Evolutionary conservation across 2,888 invertebrate species (phyloP).

Genomic region (Cloeon dipterum): DNA sequence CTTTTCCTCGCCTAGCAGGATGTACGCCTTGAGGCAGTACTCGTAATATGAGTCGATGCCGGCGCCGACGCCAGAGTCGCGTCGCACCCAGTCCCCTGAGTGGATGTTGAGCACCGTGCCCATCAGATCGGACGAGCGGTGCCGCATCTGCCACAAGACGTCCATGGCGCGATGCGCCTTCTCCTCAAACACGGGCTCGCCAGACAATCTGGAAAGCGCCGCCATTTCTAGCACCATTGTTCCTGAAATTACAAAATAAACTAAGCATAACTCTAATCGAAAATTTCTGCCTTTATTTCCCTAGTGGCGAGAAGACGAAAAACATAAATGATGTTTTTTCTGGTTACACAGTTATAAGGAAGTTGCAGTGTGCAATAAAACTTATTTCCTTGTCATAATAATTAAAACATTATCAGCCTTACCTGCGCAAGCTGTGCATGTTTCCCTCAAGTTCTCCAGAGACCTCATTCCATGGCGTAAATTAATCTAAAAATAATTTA

Average conservation of each 20-base stretch:
- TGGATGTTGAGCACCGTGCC: slow-evolving; percentile 95
- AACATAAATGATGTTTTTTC: no score
- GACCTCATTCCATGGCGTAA: slow-evolving; percentile 61
- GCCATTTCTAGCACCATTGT: slow-evolving; percentile 97
- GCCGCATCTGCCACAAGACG: slow-evolving; percentile 82
- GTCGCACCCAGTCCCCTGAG: slow-evolving; percentile 90
- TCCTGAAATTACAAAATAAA: no score
- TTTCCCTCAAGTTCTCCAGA: slow-evolving; percentile 56
- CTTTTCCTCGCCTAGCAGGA: slow-evolving; percentile 73
- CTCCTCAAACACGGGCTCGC: slow-evolving; percentile 76
- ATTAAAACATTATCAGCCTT: no score
- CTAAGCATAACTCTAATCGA: no score
- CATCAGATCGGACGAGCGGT: slow-evolving; percentile 79
- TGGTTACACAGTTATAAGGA: no score
- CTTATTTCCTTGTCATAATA: no score
- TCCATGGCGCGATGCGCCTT: slow-evolving; percentile 94
- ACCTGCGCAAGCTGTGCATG: slow-evolving; percentile 96
- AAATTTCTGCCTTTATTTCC: no score
- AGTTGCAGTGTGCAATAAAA: no score
- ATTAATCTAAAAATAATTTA: slow-evolving; percentile 46
- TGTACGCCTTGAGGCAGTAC: slow-evolving; percentile 92
- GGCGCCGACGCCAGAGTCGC: slow-evolving; percentile 95
- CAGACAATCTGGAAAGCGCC: slow-evolving; percentile 77
- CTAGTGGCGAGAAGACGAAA: no score
- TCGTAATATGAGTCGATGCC: slow-evolving; percentile 99